Conservation (phyloP, 2,888 invertebrate genomes). For the Calameuta pallipes region DNA sequence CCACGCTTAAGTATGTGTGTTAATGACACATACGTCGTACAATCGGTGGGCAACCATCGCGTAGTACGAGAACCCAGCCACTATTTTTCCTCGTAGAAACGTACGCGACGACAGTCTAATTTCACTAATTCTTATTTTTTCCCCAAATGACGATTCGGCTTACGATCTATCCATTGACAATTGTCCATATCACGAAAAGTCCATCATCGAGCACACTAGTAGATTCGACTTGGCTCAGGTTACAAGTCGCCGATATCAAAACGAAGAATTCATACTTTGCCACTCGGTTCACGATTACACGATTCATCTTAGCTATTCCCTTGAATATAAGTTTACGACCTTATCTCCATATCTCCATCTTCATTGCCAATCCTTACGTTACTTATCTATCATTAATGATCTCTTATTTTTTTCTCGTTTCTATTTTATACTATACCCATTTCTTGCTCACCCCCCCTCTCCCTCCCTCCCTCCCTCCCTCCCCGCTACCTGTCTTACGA, state of each 20-base stretch:
- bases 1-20: not conserved
- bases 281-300: conserved; percentile 29
- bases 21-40: not conserved
- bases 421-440: not conserved
- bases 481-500: not conserved
- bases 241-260: not conserved
- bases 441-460: not conserved
- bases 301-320: conserved; percentile 33
- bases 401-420: not conserved
- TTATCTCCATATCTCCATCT: not conserved
- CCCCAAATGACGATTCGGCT: not conserved
- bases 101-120: not conserved
- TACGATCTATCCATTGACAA: not conserved
- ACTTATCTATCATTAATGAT: not conserved
- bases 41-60: not conserved
- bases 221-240: not conserved
- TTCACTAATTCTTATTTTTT: not conserved
- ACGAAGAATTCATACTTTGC: conserved; percentile 3
- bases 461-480: too few species aligned
- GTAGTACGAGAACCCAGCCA: not conserved
- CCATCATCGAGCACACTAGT: not conserved
- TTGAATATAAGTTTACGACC: not conserved
- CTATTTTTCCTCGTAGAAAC: not conserved
- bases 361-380: not conserved
- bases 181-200: not conserved